phyloP scores from a whole-genome alignment of 2,797 vertebrate genomes.

The Atherinosoma microstoma region DNA sequence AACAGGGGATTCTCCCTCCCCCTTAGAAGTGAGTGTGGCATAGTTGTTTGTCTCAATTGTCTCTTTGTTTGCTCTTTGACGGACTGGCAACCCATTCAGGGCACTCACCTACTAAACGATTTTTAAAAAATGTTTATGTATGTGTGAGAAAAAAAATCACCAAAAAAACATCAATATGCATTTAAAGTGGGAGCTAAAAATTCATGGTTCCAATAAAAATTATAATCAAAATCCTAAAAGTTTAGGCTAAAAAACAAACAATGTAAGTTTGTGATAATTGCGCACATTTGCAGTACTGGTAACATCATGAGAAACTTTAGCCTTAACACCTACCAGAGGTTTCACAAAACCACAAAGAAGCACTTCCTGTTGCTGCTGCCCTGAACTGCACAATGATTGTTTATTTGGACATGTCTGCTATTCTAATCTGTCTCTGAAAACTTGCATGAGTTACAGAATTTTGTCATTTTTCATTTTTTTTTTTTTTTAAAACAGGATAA shows the following conservation, averaged over 20 bases:
- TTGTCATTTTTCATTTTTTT: neutral
- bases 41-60: too few relatives aligned
- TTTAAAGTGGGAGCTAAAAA: neutral
- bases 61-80: too few relatives aligned
- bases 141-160: neutral
- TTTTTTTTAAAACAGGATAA: neutral
- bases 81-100: too few relatives aligned
- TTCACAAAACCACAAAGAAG: constrained; percentile 4
- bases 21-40: too few relatives aligned
- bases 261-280: too few relatives aligned
- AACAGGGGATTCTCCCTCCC: too few relatives aligned
- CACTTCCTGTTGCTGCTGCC: constrained; percentile 46
- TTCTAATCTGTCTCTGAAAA: neutral
- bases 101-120: too few relatives aligned
- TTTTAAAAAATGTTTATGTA: too few relatives aligned
- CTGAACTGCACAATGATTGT: neutral
- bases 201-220: neutral
- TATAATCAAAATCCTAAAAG: neutral
- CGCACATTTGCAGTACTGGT: too few relatives aligned
- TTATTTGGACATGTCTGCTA: neutral
- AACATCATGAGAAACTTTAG: neutral
- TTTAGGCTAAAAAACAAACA: neutral
- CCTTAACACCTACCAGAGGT: neutral
- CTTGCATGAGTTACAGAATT: neutral
- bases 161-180: neutral